Base-by-base conservation (phyloP, 2,797 vertebrate species). In the Tamandua tetradactyla region DNA sequence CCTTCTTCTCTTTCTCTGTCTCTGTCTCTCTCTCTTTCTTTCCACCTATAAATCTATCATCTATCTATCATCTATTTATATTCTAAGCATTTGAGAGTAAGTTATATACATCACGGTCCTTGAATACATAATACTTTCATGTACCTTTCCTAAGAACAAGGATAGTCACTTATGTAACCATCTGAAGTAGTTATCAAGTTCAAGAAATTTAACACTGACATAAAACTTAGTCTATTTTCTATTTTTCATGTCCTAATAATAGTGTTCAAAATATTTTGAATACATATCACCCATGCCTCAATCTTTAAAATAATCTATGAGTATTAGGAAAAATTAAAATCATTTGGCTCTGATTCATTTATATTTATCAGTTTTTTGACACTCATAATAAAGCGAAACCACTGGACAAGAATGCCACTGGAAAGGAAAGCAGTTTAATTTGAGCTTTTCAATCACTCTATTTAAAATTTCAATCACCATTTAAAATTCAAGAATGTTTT, bases 221-320 rank as follows among this genome's bases (percentile, higher is more conserved):
- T 47, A 9, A 47, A 47, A 47, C 10, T 47, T 47, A 55, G 18
- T 22, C 20, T 22, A 55, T 55, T 22, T 55, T 55, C 55, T 20
- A 55, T 55, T 55, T 55, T 55, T 55, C 20, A 55, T 55, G 55
- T 22, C 20, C 20, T 18, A 7, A 20, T 79, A 32, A 69, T 14
- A 40, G 5, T 11, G 71, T 85, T 79, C 32, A 75, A 84, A 90
- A 80, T 52, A 62, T 85, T 85, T 91, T 90, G 42, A 86, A 82
- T 35, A 52, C 18, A 47, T 62, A 30, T 9, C 84, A n/a, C 44
- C 32, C 18, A 79, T 11, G 20, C 44, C 49, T 66, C 32, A 61
- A 20, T 88, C 66, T 83, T 93, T 62, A 64, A 85, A 93, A 89
- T 6, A 40, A 72, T 22, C 2, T n/a, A n/a, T 57, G n/a, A 64